Conservation (phyloP, 2,888 invertebrate species). For the Chrysolina oricalcia region DNA sequence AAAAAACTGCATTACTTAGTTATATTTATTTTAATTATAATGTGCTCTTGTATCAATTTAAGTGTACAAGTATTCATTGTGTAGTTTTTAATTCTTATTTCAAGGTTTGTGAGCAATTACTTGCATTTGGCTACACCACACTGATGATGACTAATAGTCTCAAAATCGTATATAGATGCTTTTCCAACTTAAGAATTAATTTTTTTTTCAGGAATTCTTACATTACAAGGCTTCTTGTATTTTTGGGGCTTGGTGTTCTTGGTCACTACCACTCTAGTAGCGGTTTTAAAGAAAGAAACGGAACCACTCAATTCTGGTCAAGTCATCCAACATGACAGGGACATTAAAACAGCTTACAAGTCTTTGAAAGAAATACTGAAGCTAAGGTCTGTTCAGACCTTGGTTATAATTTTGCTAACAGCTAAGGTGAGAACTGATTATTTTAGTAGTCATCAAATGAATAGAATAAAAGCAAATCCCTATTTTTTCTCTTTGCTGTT, state of each 20-base stretch:
- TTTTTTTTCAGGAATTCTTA: constrained; percentile 66
- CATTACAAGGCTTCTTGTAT: constrained; percentile 84
- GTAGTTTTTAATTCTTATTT: too few species aligned
- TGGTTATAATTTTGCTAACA: constrained; percentile 88
- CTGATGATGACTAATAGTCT: too few species aligned
- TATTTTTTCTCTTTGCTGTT: constrained; percentile 44
- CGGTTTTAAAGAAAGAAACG: constrained; percentile 89
- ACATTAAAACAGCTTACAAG: constrained; percentile 84
- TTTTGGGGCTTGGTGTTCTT: constrained; percentile 97
- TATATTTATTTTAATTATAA: too few species aligned
- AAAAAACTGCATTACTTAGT: too few species aligned
- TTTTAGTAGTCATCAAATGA: not conserved
- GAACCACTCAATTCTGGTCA: constrained; percentile 70
- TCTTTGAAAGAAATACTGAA: constrained; percentile 88
- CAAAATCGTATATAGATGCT: too few species aligned
- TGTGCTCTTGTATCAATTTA: too few species aligned
- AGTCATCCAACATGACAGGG: constrained; percentile 70
- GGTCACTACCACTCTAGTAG: constrained; percentile 90
- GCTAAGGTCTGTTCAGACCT: constrained; percentile 85
- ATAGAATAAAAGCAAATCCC: not conserved
- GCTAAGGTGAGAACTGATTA: constrained; percentile 80
- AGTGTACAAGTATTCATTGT: too few species aligned
- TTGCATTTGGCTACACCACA: too few species aligned
- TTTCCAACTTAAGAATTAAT: too few species aligned
- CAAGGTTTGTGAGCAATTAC: too few species aligned